phyloP scores from a whole-genome alignment of 2,797 vertebrate species.

The Varecia variegata region DNA sequence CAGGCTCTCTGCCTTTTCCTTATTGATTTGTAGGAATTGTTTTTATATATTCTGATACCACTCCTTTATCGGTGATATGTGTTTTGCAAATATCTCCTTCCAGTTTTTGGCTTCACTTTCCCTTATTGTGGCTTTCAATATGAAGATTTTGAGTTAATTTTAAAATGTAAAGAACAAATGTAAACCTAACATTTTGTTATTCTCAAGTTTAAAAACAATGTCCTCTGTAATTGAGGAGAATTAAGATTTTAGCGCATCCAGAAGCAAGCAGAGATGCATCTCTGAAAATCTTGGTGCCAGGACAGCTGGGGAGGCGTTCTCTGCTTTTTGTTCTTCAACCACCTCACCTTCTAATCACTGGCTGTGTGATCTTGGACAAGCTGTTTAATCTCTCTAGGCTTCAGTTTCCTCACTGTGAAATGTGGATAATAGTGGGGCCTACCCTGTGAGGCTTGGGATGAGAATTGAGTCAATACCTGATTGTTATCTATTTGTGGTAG shows the following conservation, averaged over 20 bases:
- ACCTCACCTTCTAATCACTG: not conserved
- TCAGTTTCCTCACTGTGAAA: slow-evolving; percentile 1
- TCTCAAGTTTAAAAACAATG: not conserved
- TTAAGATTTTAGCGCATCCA: not conserved
- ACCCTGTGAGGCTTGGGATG: not conserved
- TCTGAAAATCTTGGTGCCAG: not conserved
- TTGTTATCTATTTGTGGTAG: not conserved
- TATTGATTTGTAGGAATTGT: not conserved
- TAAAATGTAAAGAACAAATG: not conserved
- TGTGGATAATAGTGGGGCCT: not conserved
- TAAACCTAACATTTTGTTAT: not conserved
- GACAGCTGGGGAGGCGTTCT: not conserved
- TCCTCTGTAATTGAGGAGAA: not conserved
- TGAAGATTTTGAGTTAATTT: not conserved
- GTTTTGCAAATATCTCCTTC: slow-evolving; percentile 11
- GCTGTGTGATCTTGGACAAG: not conserved
- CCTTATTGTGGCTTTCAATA: not conserved
- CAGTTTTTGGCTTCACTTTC: not conserved
- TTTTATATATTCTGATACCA: not conserved
- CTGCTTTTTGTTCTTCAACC: not conserved
- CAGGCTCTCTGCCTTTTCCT: not conserved
- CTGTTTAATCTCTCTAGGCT: not conserved
- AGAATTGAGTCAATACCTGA: not conserved
- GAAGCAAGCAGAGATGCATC: not conserved
- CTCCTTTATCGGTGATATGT: not conserved